Conservation (phyloP, 2,113 vertebrate species). For the Rhegmatorhina hoffmannsi region DNA sequence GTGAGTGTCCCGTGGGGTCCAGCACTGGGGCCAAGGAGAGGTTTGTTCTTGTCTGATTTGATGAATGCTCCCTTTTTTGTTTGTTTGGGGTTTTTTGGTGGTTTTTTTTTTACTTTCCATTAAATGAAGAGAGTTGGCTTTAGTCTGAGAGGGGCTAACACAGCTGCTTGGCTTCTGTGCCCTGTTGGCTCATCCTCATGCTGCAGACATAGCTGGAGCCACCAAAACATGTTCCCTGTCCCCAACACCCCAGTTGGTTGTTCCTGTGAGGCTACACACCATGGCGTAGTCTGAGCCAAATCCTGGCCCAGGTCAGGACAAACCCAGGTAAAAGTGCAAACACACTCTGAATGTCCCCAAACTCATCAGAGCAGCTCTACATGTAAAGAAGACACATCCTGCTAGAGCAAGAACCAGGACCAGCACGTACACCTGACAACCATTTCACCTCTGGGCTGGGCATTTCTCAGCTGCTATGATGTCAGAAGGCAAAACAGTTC, state of each 20-base stretch:
- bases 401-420: background rate
- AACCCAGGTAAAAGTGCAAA: background rate
- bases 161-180: background rate
- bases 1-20: fast-evolving
- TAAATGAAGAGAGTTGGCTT: background rate
- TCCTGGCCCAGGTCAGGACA: background rate
- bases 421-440: background rate
- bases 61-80: background rate
- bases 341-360: background rate
- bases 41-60: background rate
- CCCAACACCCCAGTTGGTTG: background rate
- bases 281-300: background rate
- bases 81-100: too few species aligned
- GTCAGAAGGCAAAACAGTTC: background rate
- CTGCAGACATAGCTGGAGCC: background rate
- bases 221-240: fast-evolving
- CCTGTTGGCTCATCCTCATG: fast-evolving
- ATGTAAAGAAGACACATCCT: background rate
- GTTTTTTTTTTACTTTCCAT: background rate
- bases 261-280: background rate
- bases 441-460: background rate
- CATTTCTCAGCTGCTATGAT: background rate
- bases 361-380: background rate
- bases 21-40: fast-evolving
- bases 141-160: fast-evolving